Base-by-base conservation (phyloP, 2,797 vertebrate species). In the Molothrus ater region DNA sequence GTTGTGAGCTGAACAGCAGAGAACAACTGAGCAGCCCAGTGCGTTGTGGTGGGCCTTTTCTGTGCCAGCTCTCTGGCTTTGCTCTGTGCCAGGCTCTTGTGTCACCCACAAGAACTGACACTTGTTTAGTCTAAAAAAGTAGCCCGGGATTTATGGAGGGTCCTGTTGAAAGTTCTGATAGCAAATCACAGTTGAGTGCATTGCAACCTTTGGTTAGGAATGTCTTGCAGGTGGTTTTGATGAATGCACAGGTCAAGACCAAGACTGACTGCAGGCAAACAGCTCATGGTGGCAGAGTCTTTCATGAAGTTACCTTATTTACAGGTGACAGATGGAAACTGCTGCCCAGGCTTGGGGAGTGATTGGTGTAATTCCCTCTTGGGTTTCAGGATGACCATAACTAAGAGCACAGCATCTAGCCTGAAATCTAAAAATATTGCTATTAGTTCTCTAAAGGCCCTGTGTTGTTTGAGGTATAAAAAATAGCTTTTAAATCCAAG, bases 381-480 rank as follows among this genome's bases (percentile, higher is more conserved):
- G 0, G 20, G 22, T 64, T 71, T 85, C 45, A 29, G 34, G 25
- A n/a, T 17, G 48, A 28, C 34, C 9, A 0, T 43, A 65, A 31
- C 53, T 57, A 19, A 64, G 54, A 51, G 8, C 47, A 5, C 0
- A 0, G 31, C 12, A 7, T 42, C 73, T 65, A 86, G 60, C 38
- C 71, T 36, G 51, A 34, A 71, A 84, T 31, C 21, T 26, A 20
- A 38, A 81, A 36, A 34, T 31, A 0, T 13, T 59, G 47, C 20
- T 57, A 3, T 60, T 61, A 13, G 5, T 18, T 78, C 31, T 79
- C 29, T 65, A 36, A 69, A 61, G 56, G 8, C 28, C 79, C 3
- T 25, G 12, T 28, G n/a, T 20, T 51, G 9, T 45, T 81, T 38
- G 28, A 66, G 22, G 13, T 60, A 17, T 53, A 9, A 74, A 42